Evolutionary conservation across 2,113 vertebrate species (phyloP).

Genomic region (Rhynchomys soricoides): DNA sequence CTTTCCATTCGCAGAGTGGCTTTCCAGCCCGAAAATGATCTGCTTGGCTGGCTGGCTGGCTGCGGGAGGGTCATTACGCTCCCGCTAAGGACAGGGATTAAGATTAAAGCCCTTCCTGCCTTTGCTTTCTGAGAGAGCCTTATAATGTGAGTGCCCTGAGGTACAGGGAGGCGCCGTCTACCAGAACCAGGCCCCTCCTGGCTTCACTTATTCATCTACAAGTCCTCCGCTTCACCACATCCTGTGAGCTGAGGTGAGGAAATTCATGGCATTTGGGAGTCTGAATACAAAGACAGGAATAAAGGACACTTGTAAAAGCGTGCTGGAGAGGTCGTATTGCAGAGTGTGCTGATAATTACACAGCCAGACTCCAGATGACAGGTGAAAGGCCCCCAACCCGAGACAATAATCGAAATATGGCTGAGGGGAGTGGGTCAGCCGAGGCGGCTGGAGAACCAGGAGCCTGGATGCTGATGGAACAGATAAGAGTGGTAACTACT

Average conservation of each 20-base stretch:
- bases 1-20: background rate
- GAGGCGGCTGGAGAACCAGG: background rate
- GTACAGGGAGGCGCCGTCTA: background rate
- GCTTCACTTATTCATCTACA: background rate
- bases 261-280: background rate
- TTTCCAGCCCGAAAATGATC: background rate
- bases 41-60: background rate
- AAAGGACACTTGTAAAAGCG: background rate
- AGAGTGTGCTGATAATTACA: background rate
- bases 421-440: background rate
- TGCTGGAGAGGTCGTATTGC: background rate
- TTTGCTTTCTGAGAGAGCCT: conserved; percentile 27
- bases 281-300: conserved; percentile 38
- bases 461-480: background rate
- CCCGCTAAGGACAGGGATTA: background rate
- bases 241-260: background rate
- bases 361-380: conserved; percentile 1
- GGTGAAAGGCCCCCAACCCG: background rate
- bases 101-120: background rate
- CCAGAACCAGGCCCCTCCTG: background rate
- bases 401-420: background rate
- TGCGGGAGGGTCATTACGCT: background rate
- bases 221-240: conserved; percentile 6
- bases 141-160: background rate
- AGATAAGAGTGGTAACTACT: background rate